Evolutionary conservation across 2,797 vertebrate genomes (phyloP).

Genomic region (Tokudaia muenninki): DNA sequence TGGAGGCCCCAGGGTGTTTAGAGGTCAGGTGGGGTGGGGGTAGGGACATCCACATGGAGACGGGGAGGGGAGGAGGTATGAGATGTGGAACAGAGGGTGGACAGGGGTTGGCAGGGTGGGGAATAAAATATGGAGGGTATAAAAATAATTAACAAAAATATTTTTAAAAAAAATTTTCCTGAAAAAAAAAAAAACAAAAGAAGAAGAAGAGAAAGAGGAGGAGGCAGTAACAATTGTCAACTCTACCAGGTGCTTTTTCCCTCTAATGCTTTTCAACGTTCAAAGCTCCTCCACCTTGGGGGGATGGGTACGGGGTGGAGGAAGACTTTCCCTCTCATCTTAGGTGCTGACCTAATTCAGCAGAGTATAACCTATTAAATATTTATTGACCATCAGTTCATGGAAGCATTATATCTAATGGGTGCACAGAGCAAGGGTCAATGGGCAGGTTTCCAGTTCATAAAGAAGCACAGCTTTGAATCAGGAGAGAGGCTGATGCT

Average conservation of each 20-base stretch:
- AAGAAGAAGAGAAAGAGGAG: not conserved
- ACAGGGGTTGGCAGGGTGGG: no score
- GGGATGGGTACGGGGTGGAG: no score
- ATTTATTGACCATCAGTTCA: constrained; percentile 75
- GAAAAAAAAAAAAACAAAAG: no score
- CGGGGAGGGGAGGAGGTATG: no score
- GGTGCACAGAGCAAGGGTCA: constrained; percentile 49
- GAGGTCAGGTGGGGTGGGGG: no score
- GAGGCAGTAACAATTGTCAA: not conserved
- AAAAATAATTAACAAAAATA: no score
- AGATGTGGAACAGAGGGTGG: no score
- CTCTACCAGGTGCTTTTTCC: not conserved
- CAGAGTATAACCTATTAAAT: constrained; percentile 74
- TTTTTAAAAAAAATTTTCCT: no score
- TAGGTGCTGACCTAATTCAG: constrained; percentile 77
- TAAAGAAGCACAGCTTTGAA: constrained; percentile 61
- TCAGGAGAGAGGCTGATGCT: not conserved
- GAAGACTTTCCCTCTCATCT: constrained; percentile 26
- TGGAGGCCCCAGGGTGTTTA: no score
- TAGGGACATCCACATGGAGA: no score
- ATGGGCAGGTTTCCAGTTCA: constrained; percentile 66
- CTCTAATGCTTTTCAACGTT: constrained; percentile 8
- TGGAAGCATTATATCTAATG: constrained; percentile 73
- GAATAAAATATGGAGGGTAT: no score
- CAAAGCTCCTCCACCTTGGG: not conserved